Evolutionary conservation across 2,888 invertebrate genomes (phyloP), one percentile per base, ranked within the genome.

Genomic region (Drosophila limbata): DNA sequence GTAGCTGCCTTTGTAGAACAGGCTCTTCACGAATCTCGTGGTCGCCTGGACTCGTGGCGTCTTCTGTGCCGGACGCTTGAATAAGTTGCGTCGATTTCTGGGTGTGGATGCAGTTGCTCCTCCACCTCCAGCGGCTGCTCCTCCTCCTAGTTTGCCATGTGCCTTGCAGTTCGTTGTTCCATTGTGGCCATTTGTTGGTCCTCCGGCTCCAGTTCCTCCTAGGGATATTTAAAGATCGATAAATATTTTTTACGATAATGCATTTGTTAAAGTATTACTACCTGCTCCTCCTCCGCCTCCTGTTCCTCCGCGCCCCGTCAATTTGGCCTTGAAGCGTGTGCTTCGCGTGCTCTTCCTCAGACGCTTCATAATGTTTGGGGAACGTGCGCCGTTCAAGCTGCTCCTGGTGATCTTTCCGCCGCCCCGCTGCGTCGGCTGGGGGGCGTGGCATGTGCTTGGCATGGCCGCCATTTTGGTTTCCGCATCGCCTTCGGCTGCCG

Each of bases 21-120:
- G 94, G 84, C 95, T 95, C 67, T 96, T 95, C 74, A 96, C 96
- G 6, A 97, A 96, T 10, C 96, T 95, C 0, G 96, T 95, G 19
- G 97, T 96, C 0, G 97, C 96, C 15, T 96, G 96, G 10, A 97
- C 95, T 0, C 95, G 94, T 0, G 97, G 97, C 0, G 97, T 96
- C 92, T 96, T 97, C 4, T 96, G 94, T 0, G 97, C 96, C 25
- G 94, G 95, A 83, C 96, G 95, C 91, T 97, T 97, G 88, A 96
- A 96, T 64, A 97, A 94, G 57, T 95, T 94, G 69, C 97, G 93
- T 3, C 97, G 94, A 15, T 96, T 96, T 82, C 96, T 11, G 13
- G 48, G 33, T 5, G 33, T 17, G 8, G 28, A 28, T 10, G 10
- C 31, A 10, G 39, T 5, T 25, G 37, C 39, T 11, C 39, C 28